Base-by-base conservation (phyloP, 1,140 invertebrate species). In the Sesamia nonagrioides region DNA sequence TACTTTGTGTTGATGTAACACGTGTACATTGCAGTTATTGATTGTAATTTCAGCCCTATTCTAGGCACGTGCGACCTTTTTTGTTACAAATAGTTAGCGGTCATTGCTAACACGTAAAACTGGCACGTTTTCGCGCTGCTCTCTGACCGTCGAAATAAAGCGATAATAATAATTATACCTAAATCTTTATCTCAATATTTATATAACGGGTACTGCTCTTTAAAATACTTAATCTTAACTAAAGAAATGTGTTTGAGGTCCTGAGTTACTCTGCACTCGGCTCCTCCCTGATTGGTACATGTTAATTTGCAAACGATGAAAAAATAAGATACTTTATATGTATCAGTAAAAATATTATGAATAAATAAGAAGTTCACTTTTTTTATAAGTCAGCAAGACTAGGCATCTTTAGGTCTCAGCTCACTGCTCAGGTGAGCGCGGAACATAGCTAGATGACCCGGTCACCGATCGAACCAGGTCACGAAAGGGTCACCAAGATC, bases 401-500 rank as follows among this genome's bases (percentile, higher is more conserved):
- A n/a, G 2, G 37, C 17, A 45, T 6, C 40, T 68, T 8, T 50
- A 69, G 33, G 48, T 71, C 6, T 54, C 33, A 35, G 37, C 11
- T 11, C 42, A 27, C 42, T 45, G 33, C 3, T 71, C 68, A 54
- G 48, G 68, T 71, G 18, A 18, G 21, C 3, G 5, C 8, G 15
- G 60, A 35, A 17, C 13, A 50, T 5, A 13, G 15, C 60, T 60
- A 33, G 18, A 71, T 71, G 50, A 71, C 48, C 68, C 17, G 68
- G 68, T 71, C 33, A 71, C 68, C 5, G 33, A 0, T 54, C 68
- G 48, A 35, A 52, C 21, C 21, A 6, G 68, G 68, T 71, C 68
- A 71, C 33, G n/a, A 11, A n/a, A 5, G 33, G 68, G 68, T 54
- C 68, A 71, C 48, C 21, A 48, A 27, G 33, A 54, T 71, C 68